These are phyloP conservation scores for Pipistrellus pipistrellus DNA, from an alignment of 2,797 vertebrate species.

Conservation along the genomic window DNA sequence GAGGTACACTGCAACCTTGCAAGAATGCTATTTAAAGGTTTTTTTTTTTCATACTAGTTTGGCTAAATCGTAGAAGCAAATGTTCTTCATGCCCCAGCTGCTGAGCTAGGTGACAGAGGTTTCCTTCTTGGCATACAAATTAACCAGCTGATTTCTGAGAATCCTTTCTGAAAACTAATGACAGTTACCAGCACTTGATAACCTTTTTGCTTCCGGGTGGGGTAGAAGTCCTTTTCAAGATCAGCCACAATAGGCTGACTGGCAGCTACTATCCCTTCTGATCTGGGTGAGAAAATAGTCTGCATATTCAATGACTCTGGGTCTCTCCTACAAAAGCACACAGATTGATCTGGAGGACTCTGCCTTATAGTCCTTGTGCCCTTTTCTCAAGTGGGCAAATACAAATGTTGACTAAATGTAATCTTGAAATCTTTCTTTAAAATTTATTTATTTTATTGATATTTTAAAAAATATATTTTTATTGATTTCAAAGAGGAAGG, in stretches of 20 bases:
- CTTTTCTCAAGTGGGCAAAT: neutral
- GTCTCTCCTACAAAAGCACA: neutral
- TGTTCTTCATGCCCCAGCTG: neutral
- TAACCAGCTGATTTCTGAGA: neutral
- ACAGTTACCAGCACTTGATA: conserved; percentile 1
- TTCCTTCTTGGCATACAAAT: conserved; percentile 46
- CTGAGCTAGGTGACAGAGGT: neutral
- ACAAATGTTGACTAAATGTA: neutral
- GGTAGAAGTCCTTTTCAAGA: conserved; percentile 52
- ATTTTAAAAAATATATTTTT: too few relatives aligned
- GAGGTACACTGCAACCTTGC: neutral
- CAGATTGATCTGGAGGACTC: neutral
- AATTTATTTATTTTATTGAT: too few relatives aligned
- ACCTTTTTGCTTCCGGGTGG: neutral
- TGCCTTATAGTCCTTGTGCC: neutral
- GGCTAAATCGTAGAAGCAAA: neutral
- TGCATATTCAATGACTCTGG: neutral
- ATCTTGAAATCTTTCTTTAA: neutral
- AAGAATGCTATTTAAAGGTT: neutral
- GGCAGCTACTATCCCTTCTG: neutral
- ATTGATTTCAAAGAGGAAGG: too few relatives aligned
- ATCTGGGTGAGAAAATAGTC: conserved; percentile 31
- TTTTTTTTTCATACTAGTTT: neutral
- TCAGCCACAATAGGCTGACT: neutral
- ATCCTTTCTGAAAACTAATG: conserved; percentile 25